Conservation (phyloP, 2,888 invertebrate species). For the Tetragonisca angustula region DNA sequence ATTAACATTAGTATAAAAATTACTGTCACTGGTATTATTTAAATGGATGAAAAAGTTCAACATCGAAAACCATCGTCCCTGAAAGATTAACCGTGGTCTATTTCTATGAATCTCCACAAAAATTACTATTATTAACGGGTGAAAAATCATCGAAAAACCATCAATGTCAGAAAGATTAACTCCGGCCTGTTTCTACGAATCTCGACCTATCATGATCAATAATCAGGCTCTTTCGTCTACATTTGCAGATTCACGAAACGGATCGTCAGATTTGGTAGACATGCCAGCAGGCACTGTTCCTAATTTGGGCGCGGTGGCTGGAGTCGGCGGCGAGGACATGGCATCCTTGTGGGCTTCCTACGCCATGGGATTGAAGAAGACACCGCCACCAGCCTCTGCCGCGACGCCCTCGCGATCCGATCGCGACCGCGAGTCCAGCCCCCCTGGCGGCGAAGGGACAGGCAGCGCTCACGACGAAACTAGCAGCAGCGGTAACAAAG, state of each 20-base stretch:
- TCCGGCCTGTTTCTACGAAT: background rate
- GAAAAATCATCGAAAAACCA: too few relatives aligned
- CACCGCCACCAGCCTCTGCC: constrained; percentile 80
- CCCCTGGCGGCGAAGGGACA: constrained; percentile 86
- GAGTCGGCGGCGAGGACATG: constrained; percentile 88
- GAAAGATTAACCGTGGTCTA: too few relatives aligned
- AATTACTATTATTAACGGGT: too few relatives aligned
- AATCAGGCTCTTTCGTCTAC: background rate
- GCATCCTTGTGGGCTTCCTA: constrained; percentile 95
- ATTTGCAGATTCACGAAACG: constrained; percentile 82
- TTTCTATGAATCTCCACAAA: too few relatives aligned
- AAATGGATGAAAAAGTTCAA: too few relatives aligned
- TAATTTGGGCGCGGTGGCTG: constrained; percentile 84
- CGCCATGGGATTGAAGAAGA: constrained; percentile 89
- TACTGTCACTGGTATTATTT: too few relatives aligned
- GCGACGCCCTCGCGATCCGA: constrained; percentile 82
- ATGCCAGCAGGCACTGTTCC: constrained; percentile 82
- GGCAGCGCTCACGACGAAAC: constrained; percentile 93
- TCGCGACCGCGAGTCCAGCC: constrained; percentile 88
- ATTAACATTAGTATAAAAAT: too few relatives aligned
- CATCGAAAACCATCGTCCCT: too few relatives aligned
- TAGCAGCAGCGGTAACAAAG: constrained; percentile 93
- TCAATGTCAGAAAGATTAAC: too few relatives aligned
- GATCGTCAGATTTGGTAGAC: constrained; percentile 80
- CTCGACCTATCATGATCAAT: background rate